phyloP scores from a whole-genome alignment of 92 coral and sea anemone species.

The Palythoa grandis region DNA sequence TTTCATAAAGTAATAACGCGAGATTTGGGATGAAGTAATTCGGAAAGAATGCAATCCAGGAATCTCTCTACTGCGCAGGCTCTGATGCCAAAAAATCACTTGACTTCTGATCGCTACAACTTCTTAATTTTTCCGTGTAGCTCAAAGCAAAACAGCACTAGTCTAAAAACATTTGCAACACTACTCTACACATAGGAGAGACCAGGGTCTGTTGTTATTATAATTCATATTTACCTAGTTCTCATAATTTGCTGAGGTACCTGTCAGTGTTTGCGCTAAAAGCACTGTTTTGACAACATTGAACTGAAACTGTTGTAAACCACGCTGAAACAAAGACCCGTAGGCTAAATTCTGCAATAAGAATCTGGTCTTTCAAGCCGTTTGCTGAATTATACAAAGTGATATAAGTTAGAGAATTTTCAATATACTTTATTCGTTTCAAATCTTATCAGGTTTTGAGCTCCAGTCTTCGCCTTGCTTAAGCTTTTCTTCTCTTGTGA shows the following conservation, averaged over 20 bases:
- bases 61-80: constrained; percentile 14
- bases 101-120: background rate
- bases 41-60: constrained; percentile 53
- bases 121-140: background rate
- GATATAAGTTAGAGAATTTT: background rate
- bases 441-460: background rate
- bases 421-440: background rate
- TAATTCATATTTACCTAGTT: background rate
- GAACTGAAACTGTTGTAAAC: background rate
- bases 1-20: constrained; percentile 86
- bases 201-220: background rate
- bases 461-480: background rate
- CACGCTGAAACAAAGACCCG: background rate
- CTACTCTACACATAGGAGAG: background rate
- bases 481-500: no score
- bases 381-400: background rate
- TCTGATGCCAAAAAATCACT: background rate
- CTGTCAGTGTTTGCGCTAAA: constrained; percentile 66
- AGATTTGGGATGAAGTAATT: constrained; percentile 58
- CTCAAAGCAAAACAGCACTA: background rate
- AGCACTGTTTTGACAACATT: constrained; percentile 31
- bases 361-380: background rate
- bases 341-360: background rate
- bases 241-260: constrained; percentile 55
- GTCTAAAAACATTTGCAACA: background rate